phyloP scores from a whole-genome alignment of 2,888 invertebrate genomes.

The Troides oblongomaculatus region DNA sequence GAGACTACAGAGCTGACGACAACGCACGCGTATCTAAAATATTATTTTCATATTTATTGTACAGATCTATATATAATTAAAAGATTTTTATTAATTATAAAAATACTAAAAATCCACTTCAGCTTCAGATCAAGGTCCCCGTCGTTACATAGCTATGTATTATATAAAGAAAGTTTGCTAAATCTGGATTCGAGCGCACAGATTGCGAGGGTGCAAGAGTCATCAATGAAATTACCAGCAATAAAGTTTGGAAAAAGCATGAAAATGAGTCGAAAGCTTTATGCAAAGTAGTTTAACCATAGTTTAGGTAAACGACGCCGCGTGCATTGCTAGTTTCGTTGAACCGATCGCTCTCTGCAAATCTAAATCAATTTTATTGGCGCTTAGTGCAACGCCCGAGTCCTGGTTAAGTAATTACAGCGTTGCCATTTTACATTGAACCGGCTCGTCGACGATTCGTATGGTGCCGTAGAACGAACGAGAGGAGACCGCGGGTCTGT shows the following conservation, averaged over 20 bases:
- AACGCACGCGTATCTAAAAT: too few species aligned
- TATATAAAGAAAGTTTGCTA: too few species aligned
- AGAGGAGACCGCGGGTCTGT: constrained; percentile 32
- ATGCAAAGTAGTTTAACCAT: neutral
- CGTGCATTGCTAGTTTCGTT: constrained; percentile 37
- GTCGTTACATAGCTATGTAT: too few species aligned
- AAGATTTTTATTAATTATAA: too few species aligned
- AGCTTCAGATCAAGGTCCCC: too few species aligned
- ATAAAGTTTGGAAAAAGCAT: too few species aligned
- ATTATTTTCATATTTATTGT: too few species aligned
- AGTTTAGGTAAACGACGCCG: constrained; percentile 14
- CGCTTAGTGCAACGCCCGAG: constrained; percentile 46
- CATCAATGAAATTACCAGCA: neutral
- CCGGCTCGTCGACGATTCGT: constrained; percentile 24
- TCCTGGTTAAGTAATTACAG: constrained; percentile 66
- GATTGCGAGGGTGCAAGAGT: too few species aligned
- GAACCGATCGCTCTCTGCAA: constrained; percentile 51
- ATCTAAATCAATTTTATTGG: constrained; percentile 75
- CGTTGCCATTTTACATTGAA: constrained; percentile 40
- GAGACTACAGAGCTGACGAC: too few species aligned
- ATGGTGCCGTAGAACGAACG: constrained; percentile 5
- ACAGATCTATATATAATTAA: too few species aligned
- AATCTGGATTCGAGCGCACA: too few species aligned
- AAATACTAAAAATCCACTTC: too few species aligned
- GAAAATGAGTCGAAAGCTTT: neutral